Evolutionary conservation across 2,888 invertebrate species (phyloP).

Genomic region (Polydrusus cervinus): DNA sequence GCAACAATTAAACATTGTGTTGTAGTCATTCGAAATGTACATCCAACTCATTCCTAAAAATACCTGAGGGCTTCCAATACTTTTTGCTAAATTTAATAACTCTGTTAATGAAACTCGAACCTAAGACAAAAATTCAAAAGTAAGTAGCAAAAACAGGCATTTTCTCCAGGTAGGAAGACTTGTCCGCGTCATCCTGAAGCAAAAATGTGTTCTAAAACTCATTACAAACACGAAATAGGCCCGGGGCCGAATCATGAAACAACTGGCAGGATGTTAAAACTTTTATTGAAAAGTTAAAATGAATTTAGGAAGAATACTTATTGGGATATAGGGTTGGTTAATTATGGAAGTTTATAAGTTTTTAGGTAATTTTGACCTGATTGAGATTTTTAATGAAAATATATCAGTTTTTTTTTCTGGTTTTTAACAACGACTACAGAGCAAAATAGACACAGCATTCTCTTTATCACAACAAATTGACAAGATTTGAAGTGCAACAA

Average conservation of each 20-base stretch:
- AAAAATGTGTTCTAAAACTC: conserved; percentile 45
- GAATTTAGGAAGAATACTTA: conserved; percentile 21
- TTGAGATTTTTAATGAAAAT: background rate
- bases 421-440: too few relatives aligned
- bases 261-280: conserved; percentile 32
- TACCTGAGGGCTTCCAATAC: too few relatives aligned
- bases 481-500: too few relatives aligned
- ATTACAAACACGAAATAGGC: conserved; percentile 35
- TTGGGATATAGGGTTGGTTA: conserved; percentile 9
- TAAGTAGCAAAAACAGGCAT: conserved; percentile 32
- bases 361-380: background rate
- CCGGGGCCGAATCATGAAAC: conserved; percentile 24
- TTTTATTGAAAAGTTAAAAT: conserved; percentile 43
- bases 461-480: too few relatives aligned
- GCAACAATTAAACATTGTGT: background rate
- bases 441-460: too few relatives aligned
- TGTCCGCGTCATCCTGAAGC: conserved; percentile 40
- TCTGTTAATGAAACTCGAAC: conserved; percentile 4
- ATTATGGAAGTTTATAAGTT: conserved; percentile 5
- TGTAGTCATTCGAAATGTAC: too few relatives aligned
- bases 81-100: too few relatives aligned
- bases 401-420: background rate
- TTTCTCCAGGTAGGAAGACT: conserved; percentile 16
- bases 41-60: too few relatives aligned
- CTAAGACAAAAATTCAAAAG: conserved; percentile 12